phyloP scores from a whole-genome alignment of 2,113 vertebrate genomes.

The Muntiacus muntjak region DNA sequence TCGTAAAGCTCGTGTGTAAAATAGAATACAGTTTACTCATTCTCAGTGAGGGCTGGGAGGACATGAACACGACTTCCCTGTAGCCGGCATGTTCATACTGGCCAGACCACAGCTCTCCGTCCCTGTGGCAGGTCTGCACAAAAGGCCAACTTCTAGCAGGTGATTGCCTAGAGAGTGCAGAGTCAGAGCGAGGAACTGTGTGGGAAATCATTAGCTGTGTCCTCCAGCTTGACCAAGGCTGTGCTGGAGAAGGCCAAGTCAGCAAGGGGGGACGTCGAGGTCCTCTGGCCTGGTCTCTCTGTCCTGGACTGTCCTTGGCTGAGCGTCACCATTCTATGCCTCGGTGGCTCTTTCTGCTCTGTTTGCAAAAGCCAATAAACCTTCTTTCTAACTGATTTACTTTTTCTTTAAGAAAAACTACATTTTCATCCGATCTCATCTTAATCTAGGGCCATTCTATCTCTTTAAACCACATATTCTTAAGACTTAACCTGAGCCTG shows the following conservation, averaged over 20 bases:
- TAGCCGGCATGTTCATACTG: accelerated
- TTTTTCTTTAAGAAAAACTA: not conserved
- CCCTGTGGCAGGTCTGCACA: too few relatives aligned
- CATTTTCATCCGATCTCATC: not conserved
- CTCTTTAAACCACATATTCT: not conserved
- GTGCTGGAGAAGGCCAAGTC: not conserved
- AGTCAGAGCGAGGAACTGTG: not conserved
- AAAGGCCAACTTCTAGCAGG: not conserved
- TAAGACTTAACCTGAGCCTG: not conserved
- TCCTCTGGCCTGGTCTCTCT: not conserved
- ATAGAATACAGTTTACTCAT: not conserved
- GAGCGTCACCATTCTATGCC: not conserved
- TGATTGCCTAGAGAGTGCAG: not conserved
- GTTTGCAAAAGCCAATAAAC: not conserved
- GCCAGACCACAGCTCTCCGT: not conserved
- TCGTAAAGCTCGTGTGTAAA: not conserved
- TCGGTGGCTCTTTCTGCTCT: not conserved
- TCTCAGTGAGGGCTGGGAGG: not conserved
- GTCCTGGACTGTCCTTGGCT: not conserved
- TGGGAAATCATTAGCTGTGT: not conserved
- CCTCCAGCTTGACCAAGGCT: not conserved
- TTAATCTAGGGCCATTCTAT: not conserved
- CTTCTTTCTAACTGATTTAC: not conserved
- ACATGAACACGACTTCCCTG: not conserved
- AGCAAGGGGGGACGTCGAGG: not conserved